Conservation (phyloP, 2,113 vertebrate genomes). For the Rhipidura dahli region DNA sequence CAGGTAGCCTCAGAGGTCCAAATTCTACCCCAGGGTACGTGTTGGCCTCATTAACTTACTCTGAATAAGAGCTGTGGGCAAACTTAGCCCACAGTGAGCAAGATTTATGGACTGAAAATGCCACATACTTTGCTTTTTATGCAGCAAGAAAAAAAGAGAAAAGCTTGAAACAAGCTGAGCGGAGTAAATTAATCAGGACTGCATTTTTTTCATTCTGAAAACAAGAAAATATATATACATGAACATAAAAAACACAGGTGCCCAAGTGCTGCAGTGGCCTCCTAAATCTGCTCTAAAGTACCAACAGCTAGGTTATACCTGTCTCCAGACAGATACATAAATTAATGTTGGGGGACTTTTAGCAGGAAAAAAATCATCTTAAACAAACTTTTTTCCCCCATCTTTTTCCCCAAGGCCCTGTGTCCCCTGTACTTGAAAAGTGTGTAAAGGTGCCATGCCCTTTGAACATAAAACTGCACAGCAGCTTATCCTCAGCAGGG, state of each 20-base stretch:
- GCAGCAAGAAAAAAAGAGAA: neutral
- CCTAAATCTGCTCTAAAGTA: constrained; percentile 14
- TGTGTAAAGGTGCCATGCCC: neutral
- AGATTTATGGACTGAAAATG: constrained; percentile 61
- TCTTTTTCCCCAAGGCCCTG: neutral
- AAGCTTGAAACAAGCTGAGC: neutral
- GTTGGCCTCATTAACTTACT: neutral
- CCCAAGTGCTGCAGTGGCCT: neutral
- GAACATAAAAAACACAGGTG: constrained; percentile 46
- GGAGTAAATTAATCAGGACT: constrained; percentile 18
- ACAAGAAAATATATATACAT: constrained; percentile 27
- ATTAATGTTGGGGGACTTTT: neutral
- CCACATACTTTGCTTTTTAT: constrained; percentile 30
- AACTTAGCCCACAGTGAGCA: neutral
- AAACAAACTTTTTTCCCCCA: neutral
- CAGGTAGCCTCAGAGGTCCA: neutral
- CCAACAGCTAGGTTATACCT: neutral
- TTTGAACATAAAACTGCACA: constrained; percentile 19
- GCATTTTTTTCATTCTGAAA: constrained; percentile 41
- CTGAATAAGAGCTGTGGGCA: constrained; percentile 5
- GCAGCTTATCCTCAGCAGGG: neutral
- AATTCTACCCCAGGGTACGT: neutral
- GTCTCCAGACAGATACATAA: neutral
- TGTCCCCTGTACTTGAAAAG: neutral
- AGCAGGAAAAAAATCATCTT: neutral